Evolutionary conservation across 1,140 invertebrate genomes (phyloP).

Genomic region (Brachionus rubens): DNA sequence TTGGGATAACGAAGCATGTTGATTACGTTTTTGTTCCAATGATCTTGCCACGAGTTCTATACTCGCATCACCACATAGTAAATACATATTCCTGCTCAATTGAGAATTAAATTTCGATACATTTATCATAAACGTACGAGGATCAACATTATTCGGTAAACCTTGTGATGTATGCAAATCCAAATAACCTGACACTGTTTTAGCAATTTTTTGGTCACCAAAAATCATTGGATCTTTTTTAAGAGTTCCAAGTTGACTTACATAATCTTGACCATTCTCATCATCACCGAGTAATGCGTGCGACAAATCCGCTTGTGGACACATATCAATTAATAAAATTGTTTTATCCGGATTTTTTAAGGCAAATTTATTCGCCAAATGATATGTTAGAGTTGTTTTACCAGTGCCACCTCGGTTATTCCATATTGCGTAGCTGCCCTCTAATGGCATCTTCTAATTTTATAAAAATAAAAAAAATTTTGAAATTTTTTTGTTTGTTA

Average conservation of each 20-base stretch:
- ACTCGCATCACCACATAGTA: constrained; percentile 41
- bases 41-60: constrained; percentile 20
- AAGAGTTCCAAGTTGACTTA: constrained; percentile 24
- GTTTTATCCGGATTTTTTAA: constrained; percentile 40
- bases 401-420: constrained; percentile 44
- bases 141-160: constrained; percentile 21
- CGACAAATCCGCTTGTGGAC: constrained; percentile 44
- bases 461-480: not conserved
- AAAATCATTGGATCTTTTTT: constrained; percentile 18
- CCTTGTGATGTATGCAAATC: constrained; percentile 25
- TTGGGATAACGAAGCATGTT: not conserved
- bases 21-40: constrained; percentile 19
- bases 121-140: constrained; percentile 39
- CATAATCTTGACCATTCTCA: constrained; percentile 13
- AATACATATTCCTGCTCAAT: constrained; percentile 27
- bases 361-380: constrained; percentile 44
- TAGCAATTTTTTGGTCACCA: constrained; percentile 31
- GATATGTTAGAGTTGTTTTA: constrained; percentile 46
- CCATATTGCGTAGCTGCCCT: constrained; percentile 46
- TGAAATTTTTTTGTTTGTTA: not conserved
- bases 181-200: constrained; percentile 41
- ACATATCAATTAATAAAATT: constrained; percentile 42
- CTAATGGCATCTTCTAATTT: constrained; percentile 43
- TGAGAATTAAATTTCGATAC: constrained; percentile 35
- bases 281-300: constrained; percentile 39